Conservation (phyloP, 2,113 vertebrate genomes). For the Loxodonta africana region DNA sequence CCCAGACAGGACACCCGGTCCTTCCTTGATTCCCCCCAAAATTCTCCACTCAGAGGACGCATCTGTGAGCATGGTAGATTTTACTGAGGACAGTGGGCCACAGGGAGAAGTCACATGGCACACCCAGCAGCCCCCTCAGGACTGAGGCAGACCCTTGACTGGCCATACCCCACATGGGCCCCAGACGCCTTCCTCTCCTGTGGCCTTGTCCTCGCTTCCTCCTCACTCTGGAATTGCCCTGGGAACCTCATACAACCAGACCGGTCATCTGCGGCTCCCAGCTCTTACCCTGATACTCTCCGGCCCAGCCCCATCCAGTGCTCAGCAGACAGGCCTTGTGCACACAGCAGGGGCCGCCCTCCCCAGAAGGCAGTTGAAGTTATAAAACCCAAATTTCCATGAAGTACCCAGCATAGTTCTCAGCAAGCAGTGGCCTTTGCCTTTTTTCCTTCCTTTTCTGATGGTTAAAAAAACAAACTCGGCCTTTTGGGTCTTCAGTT, state of each 20-base stretch:
- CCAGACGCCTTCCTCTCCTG: neutral
- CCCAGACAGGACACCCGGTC: neutral
- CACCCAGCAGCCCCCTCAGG: neutral
- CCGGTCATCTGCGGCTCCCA: neutral
- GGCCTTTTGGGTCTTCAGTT: neutral
- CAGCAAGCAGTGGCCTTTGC: neutral
- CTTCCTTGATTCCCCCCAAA: neutral
- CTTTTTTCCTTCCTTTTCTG: neutral
- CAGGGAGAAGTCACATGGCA: neutral
- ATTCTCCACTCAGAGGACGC: neutral
- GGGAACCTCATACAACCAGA: neutral
- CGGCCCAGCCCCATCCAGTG: neutral
- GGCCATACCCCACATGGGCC: no score
- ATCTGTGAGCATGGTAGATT: neutral
- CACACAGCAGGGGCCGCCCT: neutral
- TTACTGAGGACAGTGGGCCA: neutral
- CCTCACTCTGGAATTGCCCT: neutral
- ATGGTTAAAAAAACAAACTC: neutral
- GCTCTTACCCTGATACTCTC: neutral
- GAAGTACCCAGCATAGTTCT: neutral
- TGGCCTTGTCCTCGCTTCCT: neutral
- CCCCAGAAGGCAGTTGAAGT: neutral
- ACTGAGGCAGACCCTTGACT: neutral
- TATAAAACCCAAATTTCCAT: neutral
- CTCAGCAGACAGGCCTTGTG: neutral